Evolutionary conservation across 2,888 invertebrate genomes (phyloP), one percentile per base, ranked within the genome.

Genomic region (Ischnus inquisitorius): DNA sequence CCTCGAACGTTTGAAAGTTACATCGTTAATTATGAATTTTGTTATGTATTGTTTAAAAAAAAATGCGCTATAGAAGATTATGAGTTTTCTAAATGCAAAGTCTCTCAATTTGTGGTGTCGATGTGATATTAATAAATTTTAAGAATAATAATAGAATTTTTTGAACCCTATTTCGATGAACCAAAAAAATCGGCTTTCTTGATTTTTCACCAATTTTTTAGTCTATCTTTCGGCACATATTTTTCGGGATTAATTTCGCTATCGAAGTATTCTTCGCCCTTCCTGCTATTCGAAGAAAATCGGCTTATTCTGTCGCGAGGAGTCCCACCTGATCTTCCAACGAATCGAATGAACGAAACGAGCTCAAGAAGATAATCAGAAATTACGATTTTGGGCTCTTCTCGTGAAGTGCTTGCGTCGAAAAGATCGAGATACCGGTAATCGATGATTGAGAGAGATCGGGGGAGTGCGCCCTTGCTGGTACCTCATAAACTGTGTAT

Each of bases 401-500:
- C 14, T 69, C 19, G 43, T 57, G n/a, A 43, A 69, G 39, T 46
- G 25, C 77, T 74, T 68, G 67, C 65, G 28, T 69, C 46, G 74
- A 84, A 43, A 41, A 78, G 84, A 84, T 81, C 69, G 79, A 81
- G 84, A 84, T 84, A 84, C 41, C 54, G 46, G 46, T 78, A 84
- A 84, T 84, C 84, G 84, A 78, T 78, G 76, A 41, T 76, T 43
- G 22, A 22, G 41, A 67, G 41, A 39, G 64, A 41, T 54, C 54
- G 10, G 43, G 34, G 34, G 54, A 57, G 77, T 74, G 69, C 34
- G 62, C 72, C 65, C 19, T 10, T 72, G 75, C 64, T 67, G 81
- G 60, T 48, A 77, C 69, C 41, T 34, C 14, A 69, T 79, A 77
- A 75, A 10, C 57, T 83, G 79, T 83, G 39, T 68, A 80, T 84